Evolutionary conservation across 2,113 vertebrate genomes (phyloP), one percentile per base, ranked within the genome.

Genomic region (Hylia prasina): DNA sequence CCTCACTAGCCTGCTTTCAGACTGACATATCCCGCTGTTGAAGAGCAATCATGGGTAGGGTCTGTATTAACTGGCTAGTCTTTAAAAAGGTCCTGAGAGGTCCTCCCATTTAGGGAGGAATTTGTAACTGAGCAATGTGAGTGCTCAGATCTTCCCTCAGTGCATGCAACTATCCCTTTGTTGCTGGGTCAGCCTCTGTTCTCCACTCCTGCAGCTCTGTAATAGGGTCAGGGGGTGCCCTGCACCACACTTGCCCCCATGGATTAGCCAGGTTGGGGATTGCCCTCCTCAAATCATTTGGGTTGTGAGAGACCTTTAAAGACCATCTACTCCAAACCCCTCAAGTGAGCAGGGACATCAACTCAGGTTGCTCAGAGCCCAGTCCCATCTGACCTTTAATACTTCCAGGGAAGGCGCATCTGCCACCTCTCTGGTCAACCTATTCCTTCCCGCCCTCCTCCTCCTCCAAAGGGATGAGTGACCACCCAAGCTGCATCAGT

Each of bases 201-300:
- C 27, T 76, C 48, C 9, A 15, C 7, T 82, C 27, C 11, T 4
- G 3, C 54, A 77, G 37, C 31, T 91, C 66, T 0, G 2, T 24
- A 47, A 28, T 2, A 7, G 58, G 48, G 30, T 44, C 0, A 0
- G 2, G 8, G 30, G 11, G 22, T 35, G 19, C 7, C 48, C 25
- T 42, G 33, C 15, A 80, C 8, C 14, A 15, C 8, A 27, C 5
- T 1, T 27, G 47, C 18, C 44, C 35, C 31, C 31, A 28, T 14
- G 7, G 13, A 14, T 68, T 47, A 86, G 35, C 20, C 7, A 8
- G 30, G 22, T 11, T 79, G 35, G n/a, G 11, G 9, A 10, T 1
- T 75, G 16, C 27, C 63, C 35, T 82, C 76, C 42, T 0, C 7
- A 8, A 72, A 68, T 23, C 4, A 37, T 61, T 39, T 80, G 24